Evolutionary conservation across 92 coral and sea anemone species (phyloP).

Genomic region (Porites divaricata): DNA sequence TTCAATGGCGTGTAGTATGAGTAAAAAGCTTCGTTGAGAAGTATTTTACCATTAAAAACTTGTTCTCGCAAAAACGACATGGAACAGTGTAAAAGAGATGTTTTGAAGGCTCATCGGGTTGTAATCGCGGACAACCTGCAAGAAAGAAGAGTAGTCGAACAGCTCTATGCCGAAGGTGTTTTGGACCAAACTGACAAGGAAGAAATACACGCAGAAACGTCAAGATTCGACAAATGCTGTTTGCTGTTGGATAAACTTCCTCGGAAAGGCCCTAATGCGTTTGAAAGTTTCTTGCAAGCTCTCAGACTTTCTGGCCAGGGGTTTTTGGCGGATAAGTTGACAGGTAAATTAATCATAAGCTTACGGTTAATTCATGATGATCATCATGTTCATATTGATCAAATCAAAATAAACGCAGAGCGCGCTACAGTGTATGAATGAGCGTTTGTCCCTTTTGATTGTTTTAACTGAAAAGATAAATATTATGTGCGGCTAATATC

Average conservation of each 20-base stretch:
- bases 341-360: constrained; percentile 11
- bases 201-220: constrained; percentile 11
- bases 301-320: background rate
- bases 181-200: constrained; percentile 47
- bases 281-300: constrained; percentile 32
- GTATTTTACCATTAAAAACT: background rate
- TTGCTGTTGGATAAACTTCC: constrained; percentile 47
- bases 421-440: too few species aligned
- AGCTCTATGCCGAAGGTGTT: constrained; percentile 19
- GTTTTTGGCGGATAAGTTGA: background rate
- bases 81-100: constrained; percentile 16
- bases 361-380: too few species aligned
- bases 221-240: constrained; percentile 21
- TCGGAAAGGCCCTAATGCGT: constrained; percentile 47
- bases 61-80: background rate
- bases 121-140: background rate
- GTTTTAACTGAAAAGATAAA: too few species aligned
- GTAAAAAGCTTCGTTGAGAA: background rate
- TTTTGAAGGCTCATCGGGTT: background rate
- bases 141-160: background rate
- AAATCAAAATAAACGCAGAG: too few species aligned
- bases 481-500: too few species aligned
- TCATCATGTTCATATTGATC: too few species aligned
- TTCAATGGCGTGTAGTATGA: background rate
- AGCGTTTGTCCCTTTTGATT: too few species aligned